These are phyloP conservation scores for Dasypogon diadema DNA, from an alignment of 2,888 invertebrate species.

Conservation along the genomic window DNA sequence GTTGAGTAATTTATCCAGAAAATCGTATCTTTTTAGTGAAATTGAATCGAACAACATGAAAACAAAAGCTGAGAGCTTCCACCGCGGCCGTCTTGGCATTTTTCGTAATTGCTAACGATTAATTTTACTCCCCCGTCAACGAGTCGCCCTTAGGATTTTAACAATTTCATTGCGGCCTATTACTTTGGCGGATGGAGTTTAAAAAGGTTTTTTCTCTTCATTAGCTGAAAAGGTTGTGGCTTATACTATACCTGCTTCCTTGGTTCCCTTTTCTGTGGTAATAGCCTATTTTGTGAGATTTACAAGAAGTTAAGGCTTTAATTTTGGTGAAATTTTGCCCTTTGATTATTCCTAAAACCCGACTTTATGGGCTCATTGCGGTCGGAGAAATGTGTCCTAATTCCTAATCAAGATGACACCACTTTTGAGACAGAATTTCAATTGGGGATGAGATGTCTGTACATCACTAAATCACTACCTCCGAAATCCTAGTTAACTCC, in stretches of 20 bases:
- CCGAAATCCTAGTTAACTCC: no score
- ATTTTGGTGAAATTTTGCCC: background rate
- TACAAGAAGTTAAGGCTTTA: background rate
- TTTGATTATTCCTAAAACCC: constrained; percentile 3
- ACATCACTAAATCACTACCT: background rate
- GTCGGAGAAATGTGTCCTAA: background rate
- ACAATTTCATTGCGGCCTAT: background rate
- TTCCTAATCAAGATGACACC: constrained; percentile 15
- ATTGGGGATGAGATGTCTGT: background rate
- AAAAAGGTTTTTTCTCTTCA: background rate
- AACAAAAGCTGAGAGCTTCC: background rate
- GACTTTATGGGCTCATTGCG: background rate
- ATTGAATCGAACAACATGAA: background rate
- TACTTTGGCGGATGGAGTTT: background rate
- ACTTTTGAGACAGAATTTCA: constrained; percentile 5
- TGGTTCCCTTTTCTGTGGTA: background rate
- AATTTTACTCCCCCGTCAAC: background rate
- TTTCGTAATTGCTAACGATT: background rate
- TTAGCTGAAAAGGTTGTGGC: background rate
- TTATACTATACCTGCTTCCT: background rate
- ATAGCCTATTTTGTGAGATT: background rate
- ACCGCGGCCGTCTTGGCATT: background rate
- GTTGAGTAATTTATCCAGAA: constrained; percentile 33
- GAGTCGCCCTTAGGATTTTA: background rate
- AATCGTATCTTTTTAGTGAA: constrained; percentile 17